A percentile compares a stretch with the other conserved stretches of the same genome.
These are phyloP conservation scores for Melolontha melolontha DNA, from an alignment of 2,888 invertebrate species.

Conservation along the genomic window DNA sequence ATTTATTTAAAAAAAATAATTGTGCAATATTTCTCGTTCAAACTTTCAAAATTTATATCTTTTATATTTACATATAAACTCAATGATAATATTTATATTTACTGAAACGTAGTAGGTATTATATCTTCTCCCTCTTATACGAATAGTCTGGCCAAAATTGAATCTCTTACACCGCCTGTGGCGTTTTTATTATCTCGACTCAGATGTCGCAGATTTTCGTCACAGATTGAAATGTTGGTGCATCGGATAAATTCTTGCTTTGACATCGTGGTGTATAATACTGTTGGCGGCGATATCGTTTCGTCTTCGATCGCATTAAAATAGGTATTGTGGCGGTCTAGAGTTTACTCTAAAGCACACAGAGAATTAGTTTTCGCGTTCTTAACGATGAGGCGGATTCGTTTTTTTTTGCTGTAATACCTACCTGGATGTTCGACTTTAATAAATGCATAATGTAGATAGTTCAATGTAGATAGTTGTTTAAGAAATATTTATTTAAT, in stretches of 20 bases:
- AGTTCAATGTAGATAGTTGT: too few relatives aligned
- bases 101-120: not conserved
- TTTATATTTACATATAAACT: too few relatives aligned
- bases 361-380: conserved; percentile 18
- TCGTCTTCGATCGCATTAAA: conserved; percentile 9
- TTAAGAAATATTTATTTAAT: too few relatives aligned
- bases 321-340: conserved; percentile 14
- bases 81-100: too few relatives aligned
- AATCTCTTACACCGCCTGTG: conserved; percentile 22
- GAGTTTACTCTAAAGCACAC: not conserved
- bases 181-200: conserved; percentile 32
- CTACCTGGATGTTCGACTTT: conserved; percentile 1
- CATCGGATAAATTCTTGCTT: conserved; percentile 19
- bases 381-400: not conserved
- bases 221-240: conserved; percentile 32
- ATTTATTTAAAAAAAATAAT: too few relatives aligned
- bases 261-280: conserved; percentile 23
- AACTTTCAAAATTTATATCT: too few relatives aligned
- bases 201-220: conserved; percentile 18
- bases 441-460: conserved; percentile 3
- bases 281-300: conserved; percentile 16
- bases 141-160: conserved; percentile 27
- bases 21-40: too few relatives aligned
- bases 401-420: conserved; percentile 4
- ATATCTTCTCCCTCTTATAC: conserved; percentile 2